Evolutionary conservation across 2,888 invertebrate genomes (phyloP).

Genomic region (Caenorhabditis angaria): DNA sequence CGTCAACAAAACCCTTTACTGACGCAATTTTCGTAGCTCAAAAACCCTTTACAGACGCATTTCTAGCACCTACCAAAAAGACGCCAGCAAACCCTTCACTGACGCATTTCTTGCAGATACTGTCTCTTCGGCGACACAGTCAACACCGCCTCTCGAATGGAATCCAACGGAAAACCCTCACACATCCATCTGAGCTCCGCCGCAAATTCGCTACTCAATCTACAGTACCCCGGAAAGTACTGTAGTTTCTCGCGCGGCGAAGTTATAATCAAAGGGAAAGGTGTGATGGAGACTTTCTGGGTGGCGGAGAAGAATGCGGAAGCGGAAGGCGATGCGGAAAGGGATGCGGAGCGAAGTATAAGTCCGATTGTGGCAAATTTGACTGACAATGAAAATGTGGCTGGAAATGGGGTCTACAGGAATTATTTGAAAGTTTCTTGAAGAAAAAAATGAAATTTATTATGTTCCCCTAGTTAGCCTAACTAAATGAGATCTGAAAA

Average conservation of each 20-base stretch:
- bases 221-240: constrained; percentile 53
- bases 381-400: background rate
- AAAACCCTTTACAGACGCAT: too few species aligned
- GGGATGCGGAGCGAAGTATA: background rate
- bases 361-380: background rate
- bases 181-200: constrained; percentile 58
- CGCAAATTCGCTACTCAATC: constrained; percentile 48
- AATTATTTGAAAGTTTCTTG: too few species aligned
- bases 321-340: background rate
- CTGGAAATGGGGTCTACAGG: too few species aligned
- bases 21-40: too few species aligned
- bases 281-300: constrained; percentile 26
- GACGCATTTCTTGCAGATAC: constrained; percentile 44
- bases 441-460: constrained; percentile 21
- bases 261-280: constrained; percentile 54
- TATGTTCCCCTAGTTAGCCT: background rate
- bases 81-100: too few species aligned
- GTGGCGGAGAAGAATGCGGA: constrained; percentile 1
- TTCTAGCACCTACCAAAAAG: too few species aligned
- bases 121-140: constrained; percentile 67
- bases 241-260: constrained; percentile 60
- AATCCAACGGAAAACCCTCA: constrained; percentile 59
- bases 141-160: constrained; percentile 66
- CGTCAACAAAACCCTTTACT: too few species aligned
- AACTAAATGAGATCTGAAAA: too few species aligned